Percentiles rank a stretch among this genome's conserved stretches.
Evolutionary conservation across 1,140 invertebrate genomes (phyloP).

Genomic region (Drosophila nebulosa): DNA sequence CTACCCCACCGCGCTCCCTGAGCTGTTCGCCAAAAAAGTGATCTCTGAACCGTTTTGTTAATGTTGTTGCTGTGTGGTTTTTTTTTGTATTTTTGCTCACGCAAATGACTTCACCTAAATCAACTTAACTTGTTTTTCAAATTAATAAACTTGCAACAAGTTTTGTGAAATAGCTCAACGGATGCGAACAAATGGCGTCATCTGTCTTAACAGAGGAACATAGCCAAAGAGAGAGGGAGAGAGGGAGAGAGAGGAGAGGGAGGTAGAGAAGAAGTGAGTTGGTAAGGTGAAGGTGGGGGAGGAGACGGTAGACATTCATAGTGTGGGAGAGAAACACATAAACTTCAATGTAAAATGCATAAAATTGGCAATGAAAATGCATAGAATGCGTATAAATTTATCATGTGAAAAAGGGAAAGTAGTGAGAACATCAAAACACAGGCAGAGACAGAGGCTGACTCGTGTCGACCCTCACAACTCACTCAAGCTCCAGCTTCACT

Average conservation of each 20-base stretch:
- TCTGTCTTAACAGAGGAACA: constrained; percentile 13
- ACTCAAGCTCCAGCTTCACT: too few species aligned
- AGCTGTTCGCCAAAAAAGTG: constrained; percentile 24
- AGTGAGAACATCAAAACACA: background rate
- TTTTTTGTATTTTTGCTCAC: constrained; percentile 49
- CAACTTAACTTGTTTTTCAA: constrained; percentile 63
- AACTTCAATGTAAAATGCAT: constrained; percentile 15
- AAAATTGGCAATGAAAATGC: constrained; percentile 29
- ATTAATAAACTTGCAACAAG: constrained; percentile 61
- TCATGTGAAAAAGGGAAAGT: constrained; percentile 10
- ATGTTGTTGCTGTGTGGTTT: constrained; percentile 19
- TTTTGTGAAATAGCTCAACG: constrained; percentile 52
- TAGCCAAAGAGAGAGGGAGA: too few species aligned
- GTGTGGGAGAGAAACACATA: constrained; percentile 9
- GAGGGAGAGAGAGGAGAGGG: background rate
- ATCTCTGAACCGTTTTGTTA: constrained; percentile 53
- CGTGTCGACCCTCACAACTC: too few species aligned
- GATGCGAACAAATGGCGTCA: constrained; percentile 60
- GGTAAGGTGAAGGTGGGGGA: too few species aligned
- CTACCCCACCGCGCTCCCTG: constrained; percentile 17
- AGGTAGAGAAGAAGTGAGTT: constrained; percentile 11
- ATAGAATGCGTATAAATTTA: constrained; percentile 18
- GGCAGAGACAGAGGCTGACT: too few species aligned
- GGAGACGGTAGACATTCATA: too few species aligned
- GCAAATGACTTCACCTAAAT: constrained; percentile 70